These are phyloP conservation scores for Sarcophaga variegata DNA, from an alignment of 2,888 invertebrate genomes.

Conservation along the genomic window DNA sequence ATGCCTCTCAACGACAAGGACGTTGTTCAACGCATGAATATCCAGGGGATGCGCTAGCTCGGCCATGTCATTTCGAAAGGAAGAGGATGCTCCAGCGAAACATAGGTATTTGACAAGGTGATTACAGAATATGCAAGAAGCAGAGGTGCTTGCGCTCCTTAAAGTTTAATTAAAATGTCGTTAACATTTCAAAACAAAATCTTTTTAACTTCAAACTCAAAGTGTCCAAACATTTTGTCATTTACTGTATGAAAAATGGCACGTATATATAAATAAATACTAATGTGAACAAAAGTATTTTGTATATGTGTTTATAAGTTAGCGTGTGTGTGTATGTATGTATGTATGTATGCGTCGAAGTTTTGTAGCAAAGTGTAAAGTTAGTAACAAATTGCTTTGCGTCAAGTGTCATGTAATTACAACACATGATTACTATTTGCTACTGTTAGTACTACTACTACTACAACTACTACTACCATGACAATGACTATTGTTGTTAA, in stretches of 20 bases:
- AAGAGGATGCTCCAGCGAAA: too few relatives aligned
- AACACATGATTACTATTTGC: constrained; percentile 72
- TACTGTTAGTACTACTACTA: constrained; percentile 46
- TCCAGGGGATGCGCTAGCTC: too few relatives aligned
- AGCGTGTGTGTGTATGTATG: not conserved
- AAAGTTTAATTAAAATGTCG: not conserved
- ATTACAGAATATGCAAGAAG: too few relatives aligned
- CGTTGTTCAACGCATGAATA: too few relatives aligned
- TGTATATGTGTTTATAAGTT: not conserved
- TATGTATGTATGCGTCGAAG: constrained; percentile 1
- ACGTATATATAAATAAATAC: constrained; percentile 23
- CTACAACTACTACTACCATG: constrained; percentile 40
- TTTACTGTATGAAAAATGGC: constrained; percentile 12
- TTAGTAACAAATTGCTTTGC: constrained; percentile 80
- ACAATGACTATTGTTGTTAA: constrained; percentile 28
- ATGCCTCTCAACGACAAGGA: too few relatives aligned
- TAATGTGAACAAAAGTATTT: not conserved
- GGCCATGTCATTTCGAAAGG: too few relatives aligned
- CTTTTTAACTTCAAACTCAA: not conserved
- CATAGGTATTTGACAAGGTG: too few relatives aligned
- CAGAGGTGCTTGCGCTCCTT: too few relatives aligned
- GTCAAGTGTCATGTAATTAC: constrained; percentile 81
- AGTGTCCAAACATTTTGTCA: not conserved
- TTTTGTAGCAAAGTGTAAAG: constrained; percentile 58
- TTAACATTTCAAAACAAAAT: not conserved